A percentile compares a stretch with the other conserved stretches of the same genome.
Evolutionary conservation across 2,113 vertebrate species (phyloP).

Genomic region (Peromyscus leucopus): DNA sequence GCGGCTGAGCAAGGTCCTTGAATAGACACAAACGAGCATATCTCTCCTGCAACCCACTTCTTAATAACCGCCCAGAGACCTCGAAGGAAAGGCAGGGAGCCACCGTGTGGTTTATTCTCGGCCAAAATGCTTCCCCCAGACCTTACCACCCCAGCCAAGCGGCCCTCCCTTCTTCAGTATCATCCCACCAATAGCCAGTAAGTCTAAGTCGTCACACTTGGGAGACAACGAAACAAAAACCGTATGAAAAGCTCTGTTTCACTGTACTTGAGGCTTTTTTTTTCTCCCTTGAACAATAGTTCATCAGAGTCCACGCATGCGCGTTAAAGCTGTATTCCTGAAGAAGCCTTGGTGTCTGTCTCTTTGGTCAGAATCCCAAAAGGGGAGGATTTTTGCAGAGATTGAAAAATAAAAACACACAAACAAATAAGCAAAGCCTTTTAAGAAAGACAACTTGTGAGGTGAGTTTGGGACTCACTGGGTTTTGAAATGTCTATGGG

Average conservation of each 20-base stretch:
- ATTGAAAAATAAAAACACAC: not conserved
- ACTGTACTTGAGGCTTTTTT: not conserved
- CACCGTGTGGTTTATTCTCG: not conserved
- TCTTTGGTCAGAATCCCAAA: not conserved
- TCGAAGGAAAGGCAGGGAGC: not conserved
- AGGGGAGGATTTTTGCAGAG: not conserved
- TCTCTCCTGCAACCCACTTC: not conserved
- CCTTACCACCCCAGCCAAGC: not conserved
- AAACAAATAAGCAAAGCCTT: not conserved
- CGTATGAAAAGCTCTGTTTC: not conserved
- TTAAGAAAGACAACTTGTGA: too few species aligned
- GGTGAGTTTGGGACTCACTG: too few species aligned
- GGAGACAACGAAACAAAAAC: not conserved
- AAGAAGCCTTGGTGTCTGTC: too few species aligned
- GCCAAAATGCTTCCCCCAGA: not conserved
- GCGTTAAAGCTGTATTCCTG: too few species aligned
- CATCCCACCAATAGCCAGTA: not conserved
- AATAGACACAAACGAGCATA: not conserved
- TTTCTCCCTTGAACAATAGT: too few species aligned
- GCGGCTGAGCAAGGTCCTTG: not conserved
- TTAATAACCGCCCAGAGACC: not conserved
- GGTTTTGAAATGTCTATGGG: not conserved
- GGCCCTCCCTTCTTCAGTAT: not conserved
- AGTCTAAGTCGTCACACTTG: not conserved
- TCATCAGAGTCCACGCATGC: too few species aligned